Evolutionary conservation across 2,888 invertebrate genomes (phyloP).

Genomic region (Coenonympha arcania): DNA sequence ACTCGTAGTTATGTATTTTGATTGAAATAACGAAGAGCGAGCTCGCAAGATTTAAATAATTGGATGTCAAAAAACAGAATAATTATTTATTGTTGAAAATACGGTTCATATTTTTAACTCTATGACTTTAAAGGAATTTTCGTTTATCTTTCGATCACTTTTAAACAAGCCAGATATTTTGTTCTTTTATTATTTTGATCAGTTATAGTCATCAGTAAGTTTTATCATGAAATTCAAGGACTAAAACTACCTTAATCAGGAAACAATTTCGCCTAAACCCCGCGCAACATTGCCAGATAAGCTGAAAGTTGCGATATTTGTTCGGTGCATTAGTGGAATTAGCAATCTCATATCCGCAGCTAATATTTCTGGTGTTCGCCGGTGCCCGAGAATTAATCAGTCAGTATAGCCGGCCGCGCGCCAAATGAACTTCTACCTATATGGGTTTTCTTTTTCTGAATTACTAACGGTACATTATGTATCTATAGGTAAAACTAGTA

Average conservation of each 20-base stretch:
- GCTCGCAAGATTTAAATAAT: not conserved
- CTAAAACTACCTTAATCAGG: slow-evolving; percentile 24
- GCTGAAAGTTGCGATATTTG: slow-evolving; percentile 60
- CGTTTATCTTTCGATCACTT: too few species aligned
- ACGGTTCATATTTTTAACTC: not conserved
- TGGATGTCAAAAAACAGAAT: not conserved
- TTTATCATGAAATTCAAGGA: not conserved
- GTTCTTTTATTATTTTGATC: too few species aligned
- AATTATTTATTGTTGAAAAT: not conserved
- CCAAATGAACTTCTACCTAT: slow-evolving; percentile 37
- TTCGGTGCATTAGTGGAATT: slow-evolving; percentile 71
- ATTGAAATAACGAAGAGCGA: slow-evolving; percentile 4
- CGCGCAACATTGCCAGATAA: slow-evolving; percentile 43
- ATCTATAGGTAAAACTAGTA: too few species aligned
- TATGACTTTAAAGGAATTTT: too few species aligned
- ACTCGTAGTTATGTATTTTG: not conserved
- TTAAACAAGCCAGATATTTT: too few species aligned
- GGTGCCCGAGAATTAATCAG: slow-evolving; percentile 65
- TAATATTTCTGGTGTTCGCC: slow-evolving; percentile 67
- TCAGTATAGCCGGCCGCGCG: slow-evolving; percentile 44
- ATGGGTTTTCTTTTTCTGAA: slow-evolving; percentile 13
- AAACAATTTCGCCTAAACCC: slow-evolving; percentile 37
- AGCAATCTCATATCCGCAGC: slow-evolving; percentile 68
- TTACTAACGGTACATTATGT: too few species aligned
- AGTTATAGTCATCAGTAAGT: too few species aligned